Evolutionary conservation across 2,113 vertebrate genomes (phyloP), one percentile per base, ranked within the genome.

Genomic region (Megalops atlanticus): DNA sequence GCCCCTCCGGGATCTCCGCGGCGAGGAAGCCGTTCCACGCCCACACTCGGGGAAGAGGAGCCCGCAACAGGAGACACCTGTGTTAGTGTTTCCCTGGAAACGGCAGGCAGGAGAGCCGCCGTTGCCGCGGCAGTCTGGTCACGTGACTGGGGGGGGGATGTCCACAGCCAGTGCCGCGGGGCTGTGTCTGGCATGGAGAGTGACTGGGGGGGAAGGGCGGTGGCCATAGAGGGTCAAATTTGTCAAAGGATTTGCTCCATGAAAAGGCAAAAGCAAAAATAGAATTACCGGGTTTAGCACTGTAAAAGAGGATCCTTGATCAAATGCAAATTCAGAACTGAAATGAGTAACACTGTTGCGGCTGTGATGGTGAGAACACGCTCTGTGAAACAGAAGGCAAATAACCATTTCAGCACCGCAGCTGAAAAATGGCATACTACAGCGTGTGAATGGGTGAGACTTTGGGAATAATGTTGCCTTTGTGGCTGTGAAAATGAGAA

Each of bases 11-110:
- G 68, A 36, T 0, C 0, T 27, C 6, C 24, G 21, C 68, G 11
- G 14, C n/a, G 8, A 21, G 58, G 77, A 39, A 74, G 4, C 72
- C 15, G 58, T 27, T 24, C 77, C 35, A 74, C 24, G 24, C 36
- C 74, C 27, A 5, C 15, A 69, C 21, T 52, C 47, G 76, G 27
- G 79, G 84, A 81, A 7, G 15, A 78, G 36, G 81, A 88, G 85
- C 75, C 58, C 86, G 92, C 92, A 88, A 93, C 89, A 81, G 85
- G 92, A 94, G 92, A 92, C 84, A 58, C 27, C 85, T 86, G 88
- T 91, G 91, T 91, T 89, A 85, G 83, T 21, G 92, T 94, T 90
- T 80, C 92, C 89, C 0, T 1, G 91, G 92, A 82, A 89, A 94
- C 91, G 15, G 83, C 83, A 84, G 77, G 82, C 85, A 81, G 49